phyloP scores from a whole-genome alignment of 2,888 invertebrate genomes.

The Elmis aenea region DNA sequence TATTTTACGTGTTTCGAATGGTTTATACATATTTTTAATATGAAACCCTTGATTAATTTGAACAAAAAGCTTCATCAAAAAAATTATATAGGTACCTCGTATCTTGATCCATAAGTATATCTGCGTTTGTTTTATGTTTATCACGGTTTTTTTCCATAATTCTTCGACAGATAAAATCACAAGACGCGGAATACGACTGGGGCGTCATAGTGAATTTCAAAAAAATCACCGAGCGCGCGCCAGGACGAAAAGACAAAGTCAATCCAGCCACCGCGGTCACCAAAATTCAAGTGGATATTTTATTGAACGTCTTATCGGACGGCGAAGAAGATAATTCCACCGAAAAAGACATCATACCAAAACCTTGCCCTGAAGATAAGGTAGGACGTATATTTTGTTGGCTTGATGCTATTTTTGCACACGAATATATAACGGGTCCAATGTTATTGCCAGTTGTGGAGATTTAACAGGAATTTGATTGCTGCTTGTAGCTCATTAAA shows the following conservation, averaged over 20 bases:
- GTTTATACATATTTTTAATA: no score
- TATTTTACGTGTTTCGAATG: no score
- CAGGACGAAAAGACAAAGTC: constrained; percentile 32
- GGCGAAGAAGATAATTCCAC: constrained; percentile 43
- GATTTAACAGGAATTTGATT: no score
- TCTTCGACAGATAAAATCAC: constrained; percentile 66
- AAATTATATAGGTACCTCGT: no score
- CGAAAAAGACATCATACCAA: constrained; percentile 53
- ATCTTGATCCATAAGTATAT: no score
- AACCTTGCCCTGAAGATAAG: constrained; percentile 65
- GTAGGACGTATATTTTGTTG: no score
- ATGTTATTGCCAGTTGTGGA: no score
- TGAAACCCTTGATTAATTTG: no score
- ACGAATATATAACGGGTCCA: no score
- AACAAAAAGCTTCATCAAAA: no score
- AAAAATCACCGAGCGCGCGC: constrained; percentile 34
- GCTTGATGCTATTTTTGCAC: no score
- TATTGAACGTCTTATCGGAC: constrained; percentile 71
- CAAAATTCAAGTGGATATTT: constrained; percentile 74
- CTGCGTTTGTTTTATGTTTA: background rate
- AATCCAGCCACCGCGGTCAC: constrained; percentile 56
- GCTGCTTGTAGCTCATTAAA: no score
- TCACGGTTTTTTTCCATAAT: constrained; percentile 8
- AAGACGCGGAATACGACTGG: constrained; percentile 90
- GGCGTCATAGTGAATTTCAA: constrained; percentile 92